Evolutionary conservation across 2,888 invertebrate genomes (phyloP), one percentile per base, ranked within the genome.

Genomic region (Neria commutata): DNA sequence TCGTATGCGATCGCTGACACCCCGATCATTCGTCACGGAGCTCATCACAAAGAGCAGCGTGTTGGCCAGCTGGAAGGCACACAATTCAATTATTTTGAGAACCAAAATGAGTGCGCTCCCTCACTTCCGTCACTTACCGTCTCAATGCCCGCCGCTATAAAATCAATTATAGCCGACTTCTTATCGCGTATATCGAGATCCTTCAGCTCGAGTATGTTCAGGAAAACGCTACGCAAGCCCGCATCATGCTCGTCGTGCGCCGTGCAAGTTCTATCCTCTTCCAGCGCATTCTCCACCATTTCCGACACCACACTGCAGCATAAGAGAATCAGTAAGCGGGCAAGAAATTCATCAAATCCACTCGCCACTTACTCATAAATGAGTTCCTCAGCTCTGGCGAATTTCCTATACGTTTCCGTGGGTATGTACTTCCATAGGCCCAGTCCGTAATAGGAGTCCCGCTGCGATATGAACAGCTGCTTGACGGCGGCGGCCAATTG

Each of bases 91-190:
- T n/a, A n/a, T n/a, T n/a, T n/a, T n/a, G n/a, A n/a, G n/a, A n/a
- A n/a, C n/a, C n/a, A n/a, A n/a, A n/a, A n/a, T n/a, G n/a, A n/a
- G n/a, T n/a, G n/a, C n/a, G n/a, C n/a, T n/a, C n/a, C n/a, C n/a
- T n/a, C n/a, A n/a, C n/a, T n/a, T n/a, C n/a, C n/a, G n/a, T n/a
- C 4, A 68, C 69, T 65, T 62, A 93, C 89, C 75, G 94, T 93
- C 79, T 92, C 91, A 74, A 94, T 93, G 48, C 93, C 93, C 33
- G 93, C 92, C 6, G 92, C 90, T 69, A 94, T 89, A 72, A 94
- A 92, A 81, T 94, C 94, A 46, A 94, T 90, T 54, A 93, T 88
- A 0, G 91, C 91, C 0, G 92, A 91, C 73, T 91, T 91, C 80
- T 93, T 92, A 74, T 94, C 94, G 51, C 89, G 84, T 72, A 88